Evolutionary conservation across 1,140 invertebrate genomes (phyloP).

Genomic region (Sarcophaga peregrina): DNA sequence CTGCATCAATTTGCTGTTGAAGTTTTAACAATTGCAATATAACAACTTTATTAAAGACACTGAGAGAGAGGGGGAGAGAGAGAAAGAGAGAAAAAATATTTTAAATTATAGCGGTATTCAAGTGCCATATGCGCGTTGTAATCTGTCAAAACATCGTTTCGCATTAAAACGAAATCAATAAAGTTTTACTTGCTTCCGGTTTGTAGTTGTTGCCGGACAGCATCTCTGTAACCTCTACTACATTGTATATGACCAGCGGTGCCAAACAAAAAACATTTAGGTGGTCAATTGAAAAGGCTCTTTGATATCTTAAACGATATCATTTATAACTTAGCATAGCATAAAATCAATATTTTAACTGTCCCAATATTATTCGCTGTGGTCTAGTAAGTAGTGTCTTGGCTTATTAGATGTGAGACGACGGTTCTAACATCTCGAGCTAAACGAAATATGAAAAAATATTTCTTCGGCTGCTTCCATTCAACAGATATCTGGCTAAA

Average conservation of each 20-base stretch:
- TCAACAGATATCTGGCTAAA: no score
- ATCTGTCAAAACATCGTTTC: constrained; percentile 38
- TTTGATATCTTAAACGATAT: no score
- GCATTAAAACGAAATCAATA: constrained; percentile 8
- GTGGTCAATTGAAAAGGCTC: not conserved
- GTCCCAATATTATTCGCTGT: no score
- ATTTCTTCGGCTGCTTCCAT: no score
- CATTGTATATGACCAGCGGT: not conserved
- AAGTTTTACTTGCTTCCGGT: constrained; percentile 33
- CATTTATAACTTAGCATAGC: no score
- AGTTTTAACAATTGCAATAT: no score
- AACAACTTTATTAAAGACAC: not conserved
- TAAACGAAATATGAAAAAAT: no score
- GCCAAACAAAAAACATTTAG: not conserved
- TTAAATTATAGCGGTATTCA: not conserved
- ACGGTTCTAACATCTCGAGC: no score
- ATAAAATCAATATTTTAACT: no score
- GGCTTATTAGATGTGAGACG: no score
- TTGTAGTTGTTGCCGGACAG: not conserved
- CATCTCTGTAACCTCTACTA: not conserved
- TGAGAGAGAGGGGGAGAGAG: not conserved
- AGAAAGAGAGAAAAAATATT: not conserved
- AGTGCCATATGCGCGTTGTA: constrained; percentile 37
- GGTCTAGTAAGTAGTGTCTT: no score
- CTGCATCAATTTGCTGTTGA: no score